These are phyloP conservation scores for Teleogryllus occipitalis DNA, from an alignment of 1,140 invertebrate genomes.

Conservation along the genomic window DNA sequence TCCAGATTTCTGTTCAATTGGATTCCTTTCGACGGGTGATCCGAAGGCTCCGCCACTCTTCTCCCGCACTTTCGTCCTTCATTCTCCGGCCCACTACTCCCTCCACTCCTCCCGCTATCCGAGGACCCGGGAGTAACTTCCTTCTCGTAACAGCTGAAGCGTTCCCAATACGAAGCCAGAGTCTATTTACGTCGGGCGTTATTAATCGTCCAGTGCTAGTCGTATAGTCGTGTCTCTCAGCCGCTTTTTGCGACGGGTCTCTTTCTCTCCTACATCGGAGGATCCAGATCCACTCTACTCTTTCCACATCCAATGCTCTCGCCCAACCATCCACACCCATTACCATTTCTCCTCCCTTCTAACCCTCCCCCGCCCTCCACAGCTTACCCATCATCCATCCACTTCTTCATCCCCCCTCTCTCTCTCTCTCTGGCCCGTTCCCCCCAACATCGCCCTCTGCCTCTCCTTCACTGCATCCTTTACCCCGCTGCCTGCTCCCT, in stretches of 20 bases:
- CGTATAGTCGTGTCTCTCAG: background rate
- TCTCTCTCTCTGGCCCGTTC: too few relatives aligned
- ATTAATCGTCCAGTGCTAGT: background rate
- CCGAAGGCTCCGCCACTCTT: too few relatives aligned
- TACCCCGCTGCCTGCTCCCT: too few relatives aligned
- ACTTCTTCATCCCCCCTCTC: too few relatives aligned
- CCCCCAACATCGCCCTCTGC: too few relatives aligned
- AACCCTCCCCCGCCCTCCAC: background rate
- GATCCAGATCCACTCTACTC: background rate
- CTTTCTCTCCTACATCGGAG: background rate
- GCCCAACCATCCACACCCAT: too few relatives aligned
- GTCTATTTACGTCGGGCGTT: background rate
- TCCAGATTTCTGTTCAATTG: too few relatives aligned
- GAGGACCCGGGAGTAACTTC: background rate
- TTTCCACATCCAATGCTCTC: background rate
- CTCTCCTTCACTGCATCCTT: too few relatives aligned
- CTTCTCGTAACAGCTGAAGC: background rate
- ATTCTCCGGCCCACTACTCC: too few relatives aligned
- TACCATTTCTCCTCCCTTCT: background rate
- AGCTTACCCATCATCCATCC: too few relatives aligned
- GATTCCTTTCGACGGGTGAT: too few relatives aligned
- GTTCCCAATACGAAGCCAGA: background rate
- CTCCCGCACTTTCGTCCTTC: background rate
- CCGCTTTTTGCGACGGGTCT: background rate
- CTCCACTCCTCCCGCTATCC: background rate